Percentiles rank a stretch among this genome's conserved stretches.
Evolutionary conservation across 2,797 vertebrate species (phyloP).

Genomic region (Cyprinella venusta): DNA sequence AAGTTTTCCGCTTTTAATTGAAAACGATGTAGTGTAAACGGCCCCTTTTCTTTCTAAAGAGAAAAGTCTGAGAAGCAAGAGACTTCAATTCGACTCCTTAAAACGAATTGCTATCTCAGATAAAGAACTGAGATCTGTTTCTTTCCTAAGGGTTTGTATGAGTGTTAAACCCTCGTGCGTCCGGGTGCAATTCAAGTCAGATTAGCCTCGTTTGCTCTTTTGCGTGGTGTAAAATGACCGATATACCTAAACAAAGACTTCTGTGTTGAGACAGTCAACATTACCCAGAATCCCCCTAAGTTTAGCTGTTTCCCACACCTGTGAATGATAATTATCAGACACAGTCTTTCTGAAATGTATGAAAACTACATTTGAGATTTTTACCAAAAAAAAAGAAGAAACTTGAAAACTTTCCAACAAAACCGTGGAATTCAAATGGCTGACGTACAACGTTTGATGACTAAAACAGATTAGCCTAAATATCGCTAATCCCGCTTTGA

Average conservation of each 20-base stretch:
- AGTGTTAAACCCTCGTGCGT: not conserved
- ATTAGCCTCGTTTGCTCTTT: slow-evolving; percentile 30
- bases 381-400: not conserved
- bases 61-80: not conserved
- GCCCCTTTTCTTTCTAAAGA: not conserved
- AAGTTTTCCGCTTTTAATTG: not conserved
- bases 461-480: slow-evolving; percentile 17
- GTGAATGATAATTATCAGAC: not conserved
- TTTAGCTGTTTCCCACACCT: slow-evolving; percentile 20
- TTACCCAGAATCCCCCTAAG: slow-evolving; percentile 30
- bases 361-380: not conserved
- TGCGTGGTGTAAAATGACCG: slow-evolving; percentile 15
- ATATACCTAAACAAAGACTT: slow-evolving; percentile 43
- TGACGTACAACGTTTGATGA: not conserved
- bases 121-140: not conserved
- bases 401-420: not conserved
- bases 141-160: not conserved
- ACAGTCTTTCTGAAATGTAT: not conserved
- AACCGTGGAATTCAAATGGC: not conserved
- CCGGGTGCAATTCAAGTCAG: slow-evolving; percentile 6
- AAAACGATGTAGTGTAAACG: not conserved
- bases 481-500: slow-evolving; percentile 30
- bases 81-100: not conserved
- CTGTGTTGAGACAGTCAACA: slow-evolving; percentile 39
- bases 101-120: not conserved